Evolutionary conservation across 2,113 vertebrate species (phyloP).

Genomic region (Pycnonotus jocosus): DNA sequence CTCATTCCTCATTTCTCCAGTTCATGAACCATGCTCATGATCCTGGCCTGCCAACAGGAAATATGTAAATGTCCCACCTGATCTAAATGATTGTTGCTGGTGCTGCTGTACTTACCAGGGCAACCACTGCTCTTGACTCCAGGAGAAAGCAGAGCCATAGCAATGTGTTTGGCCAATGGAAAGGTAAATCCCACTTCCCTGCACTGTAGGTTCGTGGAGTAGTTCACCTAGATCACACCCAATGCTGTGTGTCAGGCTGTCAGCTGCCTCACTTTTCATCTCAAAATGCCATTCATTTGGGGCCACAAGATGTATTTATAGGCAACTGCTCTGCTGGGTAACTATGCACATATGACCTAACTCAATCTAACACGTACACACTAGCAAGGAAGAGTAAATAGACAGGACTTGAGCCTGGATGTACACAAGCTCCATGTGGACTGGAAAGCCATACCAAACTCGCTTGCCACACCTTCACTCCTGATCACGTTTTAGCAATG

Average conservation of each 20-base stretch:
- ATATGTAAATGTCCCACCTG: background rate
- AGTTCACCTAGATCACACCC: fast-evolving
- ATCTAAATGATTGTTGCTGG: background rate
- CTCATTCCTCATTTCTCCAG: background rate
- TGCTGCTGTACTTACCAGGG: background rate
- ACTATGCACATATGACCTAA: background rate
- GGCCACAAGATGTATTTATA: background rate
- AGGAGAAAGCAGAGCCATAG: background rate
- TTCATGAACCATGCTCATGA: background rate
- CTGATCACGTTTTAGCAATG: background rate
- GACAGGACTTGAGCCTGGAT: background rate
- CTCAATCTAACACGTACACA: fast-evolving
- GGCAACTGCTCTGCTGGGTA: background rate
- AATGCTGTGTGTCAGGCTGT: background rate
- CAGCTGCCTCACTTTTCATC: background rate
- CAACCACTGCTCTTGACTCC: background rate
- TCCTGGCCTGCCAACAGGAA: background rate
- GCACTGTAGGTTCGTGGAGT: background rate
- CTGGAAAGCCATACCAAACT: background rate
- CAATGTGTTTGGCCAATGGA: background rate
- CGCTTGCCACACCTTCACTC: background rate
- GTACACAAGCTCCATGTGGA: background rate
- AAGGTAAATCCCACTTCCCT: background rate
- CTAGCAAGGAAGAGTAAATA: background rate
- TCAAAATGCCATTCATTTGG: background rate